Evolutionary conservation across 2,888 invertebrate genomes (phyloP).

Genomic region (Brassicogethes aeneus): DNA sequence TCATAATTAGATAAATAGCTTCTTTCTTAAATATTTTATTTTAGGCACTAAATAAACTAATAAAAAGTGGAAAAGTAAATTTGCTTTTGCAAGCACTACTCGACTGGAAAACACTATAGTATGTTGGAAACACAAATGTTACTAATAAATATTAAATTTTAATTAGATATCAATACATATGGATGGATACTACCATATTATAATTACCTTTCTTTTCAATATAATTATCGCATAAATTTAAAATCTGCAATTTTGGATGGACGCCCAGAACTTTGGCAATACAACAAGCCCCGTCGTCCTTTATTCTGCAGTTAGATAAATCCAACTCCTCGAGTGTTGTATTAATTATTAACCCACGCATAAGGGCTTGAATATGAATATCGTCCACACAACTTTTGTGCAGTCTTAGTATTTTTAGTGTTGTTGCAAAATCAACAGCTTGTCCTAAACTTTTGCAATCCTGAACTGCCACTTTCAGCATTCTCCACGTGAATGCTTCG

Average conservation of each 20-base stretch:
- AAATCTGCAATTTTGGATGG: constrained; percentile 42
- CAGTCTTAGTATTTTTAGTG: constrained; percentile 46
- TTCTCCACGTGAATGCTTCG: constrained; percentile 48
- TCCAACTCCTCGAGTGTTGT: constrained; percentile 48
- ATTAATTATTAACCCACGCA: constrained; percentile 39
- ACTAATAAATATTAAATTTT: too few species aligned
- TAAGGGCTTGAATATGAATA: constrained; percentile 48
- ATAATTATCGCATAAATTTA: constrained; percentile 44
- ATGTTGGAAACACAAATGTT: too few species aligned
- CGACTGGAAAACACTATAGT: too few species aligned
- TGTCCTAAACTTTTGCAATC: constrained; percentile 51
- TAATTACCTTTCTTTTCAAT: constrained; percentile 15
- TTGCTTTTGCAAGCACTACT: too few species aligned
- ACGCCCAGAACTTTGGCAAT: constrained; percentile 48
- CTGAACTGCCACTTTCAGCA: constrained; percentile 51
- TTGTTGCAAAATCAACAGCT: constrained; percentile 34
- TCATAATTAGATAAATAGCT: too few species aligned
- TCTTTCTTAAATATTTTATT: too few species aligned
- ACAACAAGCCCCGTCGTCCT: constrained; percentile 54
- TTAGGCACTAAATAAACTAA: too few species aligned
- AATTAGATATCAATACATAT: too few species aligned
- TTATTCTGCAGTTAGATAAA: constrained; percentile 56
- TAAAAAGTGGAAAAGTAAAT: too few species aligned
- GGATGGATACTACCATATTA: neutral
- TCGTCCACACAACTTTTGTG: constrained; percentile 54